A percentile compares a stretch with the other conserved stretches of the same genome.
Evolutionary conservation across 2,888 invertebrate species (phyloP).

Genomic region (Caradrina clavipalpis): DNA sequence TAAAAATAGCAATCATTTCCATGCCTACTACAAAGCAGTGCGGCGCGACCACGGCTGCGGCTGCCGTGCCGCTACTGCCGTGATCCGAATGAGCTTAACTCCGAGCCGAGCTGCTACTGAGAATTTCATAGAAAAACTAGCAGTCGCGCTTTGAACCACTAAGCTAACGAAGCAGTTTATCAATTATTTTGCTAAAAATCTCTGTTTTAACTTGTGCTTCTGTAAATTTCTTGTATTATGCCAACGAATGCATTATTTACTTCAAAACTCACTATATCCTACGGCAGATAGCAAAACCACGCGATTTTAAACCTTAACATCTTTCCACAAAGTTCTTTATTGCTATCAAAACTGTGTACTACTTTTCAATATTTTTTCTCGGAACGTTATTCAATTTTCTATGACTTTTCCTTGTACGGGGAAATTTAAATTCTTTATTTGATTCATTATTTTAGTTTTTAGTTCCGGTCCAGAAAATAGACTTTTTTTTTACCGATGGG

Average conservation of each 20-base stretch:
- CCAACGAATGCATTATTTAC: slow-evolving; percentile 5
- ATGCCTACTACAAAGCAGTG: too few relatives aligned
- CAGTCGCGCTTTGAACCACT: too few relatives aligned
- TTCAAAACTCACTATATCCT: neutral
- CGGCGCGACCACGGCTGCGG: too few relatives aligned
- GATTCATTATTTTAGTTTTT: slow-evolving; percentile 15
- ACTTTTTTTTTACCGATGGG: too few relatives aligned
- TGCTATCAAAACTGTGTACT: neutral
- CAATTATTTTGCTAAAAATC: too few relatives aligned
- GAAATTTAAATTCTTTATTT: slow-evolving; percentile 1
- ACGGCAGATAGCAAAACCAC: neutral
- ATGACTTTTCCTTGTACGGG: slow-evolving; percentile 34
- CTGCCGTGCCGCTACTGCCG: too few relatives aligned
- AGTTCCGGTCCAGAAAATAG: slow-evolving; percentile 15
- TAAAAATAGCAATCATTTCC: too few relatives aligned
- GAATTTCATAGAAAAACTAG: too few relatives aligned
- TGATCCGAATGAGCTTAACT: too few relatives aligned
- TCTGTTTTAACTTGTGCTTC: slow-evolving; percentile 12
- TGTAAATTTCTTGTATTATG: slow-evolving; percentile 1
- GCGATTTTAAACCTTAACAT: slow-evolving; percentile 19
- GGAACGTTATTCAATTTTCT: slow-evolving; percentile 32
- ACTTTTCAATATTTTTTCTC: slow-evolving; percentile 15
- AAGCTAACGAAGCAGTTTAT: too few relatives aligned
- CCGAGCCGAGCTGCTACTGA: too few relatives aligned
- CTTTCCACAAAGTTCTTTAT: neutral